Base-by-base conservation (phyloP, 2,888 invertebrate genomes). In the Parnassius mnemosyne region DNA sequence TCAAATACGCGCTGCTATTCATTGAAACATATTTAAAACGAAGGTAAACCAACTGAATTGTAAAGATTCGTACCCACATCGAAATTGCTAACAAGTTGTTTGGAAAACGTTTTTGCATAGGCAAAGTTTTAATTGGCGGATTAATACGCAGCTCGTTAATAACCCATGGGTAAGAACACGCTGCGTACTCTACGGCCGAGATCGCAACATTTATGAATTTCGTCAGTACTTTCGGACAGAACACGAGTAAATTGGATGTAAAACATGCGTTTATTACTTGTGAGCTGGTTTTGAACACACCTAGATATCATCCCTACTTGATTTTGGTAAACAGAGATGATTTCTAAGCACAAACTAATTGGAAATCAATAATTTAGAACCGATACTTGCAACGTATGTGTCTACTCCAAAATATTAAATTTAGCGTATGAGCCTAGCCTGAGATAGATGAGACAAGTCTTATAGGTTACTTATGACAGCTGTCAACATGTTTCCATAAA, bases 131-230 rank as follows among this genome's bases (percentile, higher is more conserved):
- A 75, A 75, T 75, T 74, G 82, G 74, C 65, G 75, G 80, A 81
- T 83, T 83, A 85, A 80, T 80, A 77, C 76, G 72, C 72, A 65
- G 68, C 67, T 65, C 68, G 71, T 69, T 72, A 72, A 73, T 73
- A 72, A 68, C 69, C 67, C 46, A 52, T 51, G 58, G 59, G 41
- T 61, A 25, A 53, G 53, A 53, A 62, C 50, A 43, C 64, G 67
- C 66, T 68, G 62, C 66, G 51, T 63, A 56, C 61, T 13, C 46
- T 46, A 63, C 67, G 65, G 65, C 63, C 66, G 65, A 66, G 68
- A 71, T 68, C 61, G 61, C 63, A 66, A 65, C 65, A 68, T 63
- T 65, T 57, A 63, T 55, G 56, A 47, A 63, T 51, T 51, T 63
- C 44, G 43, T 58, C 25, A 44, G n/a, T 9, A 54, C 16, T 20